Evolutionary conservation across 2,888 invertebrate genomes (phyloP), one percentile per base, ranked within the genome.

Genomic region (Eupithecia pulchellata): DNA sequence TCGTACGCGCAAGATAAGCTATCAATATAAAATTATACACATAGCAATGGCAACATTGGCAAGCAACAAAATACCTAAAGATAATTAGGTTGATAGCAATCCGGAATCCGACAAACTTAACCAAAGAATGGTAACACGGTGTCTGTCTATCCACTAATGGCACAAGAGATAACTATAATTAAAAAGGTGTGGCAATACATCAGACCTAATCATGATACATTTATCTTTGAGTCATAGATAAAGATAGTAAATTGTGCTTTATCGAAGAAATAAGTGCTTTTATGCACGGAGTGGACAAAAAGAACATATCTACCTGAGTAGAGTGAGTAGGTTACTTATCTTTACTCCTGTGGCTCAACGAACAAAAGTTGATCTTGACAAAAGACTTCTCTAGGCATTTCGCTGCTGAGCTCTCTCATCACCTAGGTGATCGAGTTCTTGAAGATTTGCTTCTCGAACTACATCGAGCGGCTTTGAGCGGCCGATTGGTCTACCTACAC

Each of bases 111-210:
- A 69, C 73, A 66, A 68, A 63, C 60, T 68, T 52, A 63, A 60
- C 69, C 73, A 27, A 72, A 65, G 63, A 74, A 73, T 71, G 66
- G 71, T 77, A 70, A 75, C 69, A 72, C 72, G 74, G 72, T n/a
- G n/a, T n/a, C 64, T 77, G 71, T 70, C 52, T 71, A 64, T 30
- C 55, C 39, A 36, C 5, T 64, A 72, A 55, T 65, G 27, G 58
- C 62, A 64, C 61, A 62, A 52, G 64, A 67, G 62, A 72, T 74
- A 72, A 72, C 69, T 72, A 63, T 63, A 52, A 73, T 73, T 64
- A 69, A 69, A 69, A 72, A 72, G 73, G 73, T 64, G 73, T 73
- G 70, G 68, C 62, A 52, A 69, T 71, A 70, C 68, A 66, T 68
- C 58, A 64, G 25, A 52, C 29, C 57, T 74, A 42, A 69, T 67